phyloP scores from a whole-genome alignment of 2,113 vertebrate species.

The Lamprotornis superbus region DNA sequence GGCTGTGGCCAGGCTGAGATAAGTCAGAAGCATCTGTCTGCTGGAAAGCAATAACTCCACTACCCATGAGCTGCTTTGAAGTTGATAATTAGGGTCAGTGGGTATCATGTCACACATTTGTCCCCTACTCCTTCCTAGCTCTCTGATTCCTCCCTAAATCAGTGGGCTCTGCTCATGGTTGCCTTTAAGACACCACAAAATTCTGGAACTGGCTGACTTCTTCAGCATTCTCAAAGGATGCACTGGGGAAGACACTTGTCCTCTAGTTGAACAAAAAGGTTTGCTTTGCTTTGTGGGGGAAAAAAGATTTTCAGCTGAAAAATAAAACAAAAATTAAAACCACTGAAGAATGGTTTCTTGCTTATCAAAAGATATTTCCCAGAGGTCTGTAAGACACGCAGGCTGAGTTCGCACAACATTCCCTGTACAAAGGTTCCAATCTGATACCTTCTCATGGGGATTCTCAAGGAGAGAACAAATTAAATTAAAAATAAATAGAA shows the following conservation, averaged over 20 bases:
- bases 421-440: neutral
- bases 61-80: neutral
- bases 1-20: neutral
- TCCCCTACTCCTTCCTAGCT: neutral
- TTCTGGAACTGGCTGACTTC: neutral
- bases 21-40: neutral
- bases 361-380: neutral
- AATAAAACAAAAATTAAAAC: neutral
- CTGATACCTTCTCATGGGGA: neutral
- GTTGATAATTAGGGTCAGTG: neutral
- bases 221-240: neutral
- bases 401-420: neutral
- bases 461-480: neutral
- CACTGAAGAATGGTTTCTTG: neutral
- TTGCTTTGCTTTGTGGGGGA: neutral
- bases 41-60: neutral
- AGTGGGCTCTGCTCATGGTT: neutral
- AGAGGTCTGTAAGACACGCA: neutral
- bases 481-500: neutral
- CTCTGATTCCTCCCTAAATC: neutral
- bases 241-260: neutral
- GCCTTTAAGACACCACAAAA: neutral
- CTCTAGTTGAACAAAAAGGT: neutral
- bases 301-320: neutral
- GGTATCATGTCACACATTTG: neutral